Conservation (phyloP, 2,113 vertebrate genomes). For the Myodes glareolus region DNA sequence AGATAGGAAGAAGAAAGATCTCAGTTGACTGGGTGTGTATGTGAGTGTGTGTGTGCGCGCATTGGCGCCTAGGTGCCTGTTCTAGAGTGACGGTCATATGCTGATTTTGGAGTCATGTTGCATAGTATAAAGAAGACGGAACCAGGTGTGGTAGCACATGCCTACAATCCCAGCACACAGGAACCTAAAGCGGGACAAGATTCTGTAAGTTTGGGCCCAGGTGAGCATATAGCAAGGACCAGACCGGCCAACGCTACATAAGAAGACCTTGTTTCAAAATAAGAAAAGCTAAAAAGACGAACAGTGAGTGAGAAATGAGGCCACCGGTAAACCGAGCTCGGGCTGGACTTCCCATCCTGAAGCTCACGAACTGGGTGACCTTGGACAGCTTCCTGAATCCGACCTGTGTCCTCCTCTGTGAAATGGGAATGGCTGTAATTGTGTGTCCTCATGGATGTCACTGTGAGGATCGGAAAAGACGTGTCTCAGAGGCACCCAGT, state of each 20-base stretch:
- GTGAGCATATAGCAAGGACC: not conserved
- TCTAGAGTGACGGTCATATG: not conserved
- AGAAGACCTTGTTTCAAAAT: not conserved
- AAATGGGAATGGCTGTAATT: not conserved
- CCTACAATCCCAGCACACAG: not conserved
- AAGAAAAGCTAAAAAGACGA: not conserved
- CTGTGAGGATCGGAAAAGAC: not conserved
- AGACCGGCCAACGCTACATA: not conserved
- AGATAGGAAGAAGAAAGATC: not conserved
- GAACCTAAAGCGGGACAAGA: not conserved
- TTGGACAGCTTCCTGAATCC: not conserved
- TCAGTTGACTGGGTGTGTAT: not conserved
- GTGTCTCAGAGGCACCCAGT: not conserved
- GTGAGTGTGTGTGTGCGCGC: not conserved
- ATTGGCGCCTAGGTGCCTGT: not conserved
- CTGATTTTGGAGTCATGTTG: not conserved
- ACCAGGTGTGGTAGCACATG: not conserved
- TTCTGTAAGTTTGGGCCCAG: not conserved
- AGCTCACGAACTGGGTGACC: not conserved
- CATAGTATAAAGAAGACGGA: not conserved
- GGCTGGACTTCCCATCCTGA: not conserved
- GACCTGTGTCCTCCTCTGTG: constrained; percentile 7
- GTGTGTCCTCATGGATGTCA: not conserved
- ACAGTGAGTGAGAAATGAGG: not conserved
- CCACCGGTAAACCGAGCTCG: not conserved